Conservation (phyloP, 92 coral and sea anemone species). For the Palythoa caribaeorum region DNA sequence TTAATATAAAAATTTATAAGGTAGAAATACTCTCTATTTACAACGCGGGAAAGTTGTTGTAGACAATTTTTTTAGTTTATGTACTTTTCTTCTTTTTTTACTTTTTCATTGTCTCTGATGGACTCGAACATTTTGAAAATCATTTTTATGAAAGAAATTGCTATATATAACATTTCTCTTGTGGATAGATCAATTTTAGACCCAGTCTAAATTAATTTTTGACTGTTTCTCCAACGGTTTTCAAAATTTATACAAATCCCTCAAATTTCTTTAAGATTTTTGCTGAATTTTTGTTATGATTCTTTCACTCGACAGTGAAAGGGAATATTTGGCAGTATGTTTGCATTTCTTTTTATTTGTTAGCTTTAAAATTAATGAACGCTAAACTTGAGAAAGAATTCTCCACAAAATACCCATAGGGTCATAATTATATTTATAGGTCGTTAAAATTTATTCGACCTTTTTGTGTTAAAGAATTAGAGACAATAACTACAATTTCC, state of each 20-base stretch:
- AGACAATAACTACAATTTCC: not conserved
- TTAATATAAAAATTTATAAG: constrained; percentile 15
- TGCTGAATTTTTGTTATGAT: not conserved
- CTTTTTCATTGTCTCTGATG: not conserved
- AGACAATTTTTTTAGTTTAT: too few relatives aligned
- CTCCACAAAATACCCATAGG: constrained; percentile 38
- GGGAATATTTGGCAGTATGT: not conserved
- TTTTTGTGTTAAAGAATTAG: not conserved
- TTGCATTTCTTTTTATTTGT: not conserved
- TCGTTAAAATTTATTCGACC: not conserved
- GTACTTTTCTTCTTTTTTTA: not conserved
- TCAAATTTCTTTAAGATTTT: too few relatives aligned
- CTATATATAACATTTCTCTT: not conserved
- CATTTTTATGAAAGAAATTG: not conserved
- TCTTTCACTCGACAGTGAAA: not conserved
- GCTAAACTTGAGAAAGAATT: constrained; percentile 27
- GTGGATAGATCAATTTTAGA: not conserved
- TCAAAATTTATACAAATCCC: too few relatives aligned
- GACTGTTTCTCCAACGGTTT: not conserved
- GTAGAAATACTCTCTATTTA: constrained; percentile 16
- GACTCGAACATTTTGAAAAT: not conserved
- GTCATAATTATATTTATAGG: constrained; percentile 16
- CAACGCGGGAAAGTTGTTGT: not conserved
- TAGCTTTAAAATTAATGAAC: not conserved
- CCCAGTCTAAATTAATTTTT: not conserved